Base-by-base conservation (phyloP, 2,113 vertebrate species). In the Axis porcinus region DNA sequence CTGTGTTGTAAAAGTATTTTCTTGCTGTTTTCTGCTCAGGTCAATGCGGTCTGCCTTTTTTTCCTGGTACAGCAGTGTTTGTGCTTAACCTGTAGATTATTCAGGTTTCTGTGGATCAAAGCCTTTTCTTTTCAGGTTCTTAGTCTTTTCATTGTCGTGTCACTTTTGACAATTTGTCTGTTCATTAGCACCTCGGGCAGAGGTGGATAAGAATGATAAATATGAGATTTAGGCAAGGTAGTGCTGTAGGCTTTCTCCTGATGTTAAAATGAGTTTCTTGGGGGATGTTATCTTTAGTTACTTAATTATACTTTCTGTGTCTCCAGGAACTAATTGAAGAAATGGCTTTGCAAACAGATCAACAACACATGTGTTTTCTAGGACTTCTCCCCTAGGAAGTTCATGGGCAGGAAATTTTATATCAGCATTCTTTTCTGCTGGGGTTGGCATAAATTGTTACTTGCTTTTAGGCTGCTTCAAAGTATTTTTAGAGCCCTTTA, bases 191-290 rank as follows among this genome's bases (percentile, higher is more conserved):
- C 88, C 54, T 94, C 40, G 2, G 89, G 91, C 70, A 86, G 47
- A 88, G 50, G 85, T 89, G 55, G 43, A 43, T 70, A 70, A 47
- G 82, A 93, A 91, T 40, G 87, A 92, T 92, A 91, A 96, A 88
- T 62, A 23, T 0, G 50, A 86, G 81, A 86, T 87, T 25, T 52
- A 47, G 55, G 43, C n/a, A 64, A 88, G 40, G 28, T 33, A n/a
- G 7, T 90, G 23, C 62, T 54, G 6, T 19, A 43, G 50, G 45
- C 27, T 91, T 93, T 36, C 64, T 78, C 86, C 33, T 79, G 45
- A 57, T 79, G n/a, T n/a, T 94, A 57, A 86, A 95, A 94, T 96
- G 95, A 94, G 78, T 95, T 98, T 98, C 97, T 95, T 94, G 86
- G 93, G 78, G 50, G 57, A 27, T 89, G 52, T 95, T 94, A 85